Evolutionary conservation across 2,113 vertebrate species (phyloP).

Genomic region (Lepisosteus osseus): DNA sequence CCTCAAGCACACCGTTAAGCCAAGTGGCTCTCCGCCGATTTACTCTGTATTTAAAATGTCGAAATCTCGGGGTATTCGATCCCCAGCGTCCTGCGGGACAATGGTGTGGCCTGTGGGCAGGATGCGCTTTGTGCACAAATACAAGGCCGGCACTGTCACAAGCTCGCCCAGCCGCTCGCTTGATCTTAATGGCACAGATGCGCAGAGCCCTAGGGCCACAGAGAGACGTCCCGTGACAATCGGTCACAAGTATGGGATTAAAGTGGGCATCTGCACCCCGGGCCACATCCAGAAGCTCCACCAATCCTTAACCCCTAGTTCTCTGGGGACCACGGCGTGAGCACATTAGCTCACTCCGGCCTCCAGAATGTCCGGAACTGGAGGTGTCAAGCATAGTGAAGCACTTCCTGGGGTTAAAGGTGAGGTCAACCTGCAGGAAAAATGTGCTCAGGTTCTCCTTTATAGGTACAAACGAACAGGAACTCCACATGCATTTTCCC

Average conservation of each 20-base stretch:
- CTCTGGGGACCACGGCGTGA: no score
- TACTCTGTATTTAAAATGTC: neutral
- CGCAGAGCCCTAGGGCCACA: neutral
- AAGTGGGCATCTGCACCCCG: neutral
- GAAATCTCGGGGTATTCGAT: no score
- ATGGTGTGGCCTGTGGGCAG: neutral
- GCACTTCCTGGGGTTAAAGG: no score
- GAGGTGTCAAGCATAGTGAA: no score
- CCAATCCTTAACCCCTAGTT: no score
- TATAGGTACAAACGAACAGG: no score
- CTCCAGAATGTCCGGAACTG: no score
- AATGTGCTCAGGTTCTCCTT: no score
- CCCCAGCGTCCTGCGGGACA: neutral
- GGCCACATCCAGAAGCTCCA: no score
- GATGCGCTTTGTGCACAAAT: neutral
- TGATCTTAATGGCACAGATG: constrained; percentile 3
- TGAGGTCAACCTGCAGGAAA: no score
- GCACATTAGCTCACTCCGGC: no score
- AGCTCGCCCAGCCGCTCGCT: neutral
- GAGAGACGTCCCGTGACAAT: neutral
- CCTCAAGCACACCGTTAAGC: neutral
- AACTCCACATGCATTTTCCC: no score
- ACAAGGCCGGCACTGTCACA: constrained; percentile 1
- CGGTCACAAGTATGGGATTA: neutral
- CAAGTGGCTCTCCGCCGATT: neutral